Conservation (phyloP, 2,888 invertebrate genomes). For the Branchellion lobata region DNA sequence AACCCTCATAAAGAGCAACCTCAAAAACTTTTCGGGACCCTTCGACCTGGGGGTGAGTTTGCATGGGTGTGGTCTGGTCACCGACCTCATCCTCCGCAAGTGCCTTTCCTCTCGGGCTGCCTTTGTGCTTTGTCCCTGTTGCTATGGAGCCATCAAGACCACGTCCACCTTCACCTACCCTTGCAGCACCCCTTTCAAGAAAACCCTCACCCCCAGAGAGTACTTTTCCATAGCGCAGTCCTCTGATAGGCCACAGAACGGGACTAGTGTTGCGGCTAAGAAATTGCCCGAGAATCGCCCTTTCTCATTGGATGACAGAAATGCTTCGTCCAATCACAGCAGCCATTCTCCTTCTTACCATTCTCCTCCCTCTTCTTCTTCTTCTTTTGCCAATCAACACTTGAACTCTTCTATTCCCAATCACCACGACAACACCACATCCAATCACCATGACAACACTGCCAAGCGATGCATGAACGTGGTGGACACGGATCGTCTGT, state of each 20-base stretch:
- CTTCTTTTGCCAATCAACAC: no score
- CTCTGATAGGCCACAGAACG: conserved; percentile 68
- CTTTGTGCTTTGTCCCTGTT: conserved; percentile 89
- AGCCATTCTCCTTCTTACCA: no score
- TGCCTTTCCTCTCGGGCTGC: conserved; percentile 76
- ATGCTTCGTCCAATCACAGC: no score
- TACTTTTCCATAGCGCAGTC: conserved; percentile 82
- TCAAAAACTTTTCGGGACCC: conserved; percentile 78
- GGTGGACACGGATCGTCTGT: conserved; percentile 81
- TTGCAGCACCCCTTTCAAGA: conserved; percentile 67
- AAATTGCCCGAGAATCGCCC: no score
- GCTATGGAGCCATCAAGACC: conserved; percentile 83
- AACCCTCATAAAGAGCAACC: conserved; percentile 71
- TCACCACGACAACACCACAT: background rate
- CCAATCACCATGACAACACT: conserved; percentile 55
- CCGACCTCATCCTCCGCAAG: conserved; percentile 83
- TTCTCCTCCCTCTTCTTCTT: no score
- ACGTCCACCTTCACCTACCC: conserved; percentile 81
- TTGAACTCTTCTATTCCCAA: background rate
- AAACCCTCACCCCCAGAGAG: conserved; percentile 62
- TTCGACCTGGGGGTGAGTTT: conserved; percentile 83
- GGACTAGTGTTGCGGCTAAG: no score
- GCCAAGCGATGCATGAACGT: conserved; percentile 83
- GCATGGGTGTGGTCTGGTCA: conserved; percentile 92
- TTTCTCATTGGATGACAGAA: no score